phyloP scores from a whole-genome alignment of 2,888 invertebrate genomes.

The Dysmachus trigonus region DNA sequence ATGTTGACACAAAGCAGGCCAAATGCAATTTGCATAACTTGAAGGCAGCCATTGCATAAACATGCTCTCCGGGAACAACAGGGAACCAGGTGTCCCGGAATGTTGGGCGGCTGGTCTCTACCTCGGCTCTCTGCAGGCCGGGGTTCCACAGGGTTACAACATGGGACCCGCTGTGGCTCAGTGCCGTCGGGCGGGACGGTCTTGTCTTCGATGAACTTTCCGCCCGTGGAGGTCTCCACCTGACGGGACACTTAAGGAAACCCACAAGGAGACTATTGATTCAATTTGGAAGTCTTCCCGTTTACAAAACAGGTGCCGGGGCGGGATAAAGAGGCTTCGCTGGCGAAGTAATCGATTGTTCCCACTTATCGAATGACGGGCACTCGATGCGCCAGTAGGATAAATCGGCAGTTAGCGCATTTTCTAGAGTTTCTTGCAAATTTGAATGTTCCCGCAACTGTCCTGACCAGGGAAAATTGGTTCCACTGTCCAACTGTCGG shows the following conservation, averaged over 20 bases:
- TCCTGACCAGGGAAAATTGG: background rate
- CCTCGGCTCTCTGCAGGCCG: background rate
- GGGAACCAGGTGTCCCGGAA: background rate
- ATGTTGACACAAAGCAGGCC: slow-evolving; percentile 1
- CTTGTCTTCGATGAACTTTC: background rate
- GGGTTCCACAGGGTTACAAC: background rate
- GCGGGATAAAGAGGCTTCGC: background rate
- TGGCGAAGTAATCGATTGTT: background rate
- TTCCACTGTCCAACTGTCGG: background rate
- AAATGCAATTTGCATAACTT: slow-evolving; percentile 33
- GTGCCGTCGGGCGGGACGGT: background rate
- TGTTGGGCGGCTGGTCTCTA: background rate
- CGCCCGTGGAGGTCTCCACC: background rate
- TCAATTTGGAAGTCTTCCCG: background rate
- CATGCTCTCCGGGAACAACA: slow-evolving; percentile 18
- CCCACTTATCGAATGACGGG: background rate
- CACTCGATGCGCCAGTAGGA: background rate
- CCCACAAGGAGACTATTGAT: background rate
- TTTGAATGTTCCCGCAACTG: background rate
- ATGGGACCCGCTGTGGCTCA: background rate
- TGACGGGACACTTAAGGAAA: background rate
- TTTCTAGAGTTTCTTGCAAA: background rate
- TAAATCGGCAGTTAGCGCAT: background rate
- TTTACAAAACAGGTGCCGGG: background rate
- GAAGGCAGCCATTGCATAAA: slow-evolving; percentile 21